Evolutionary conservation across 2,888 invertebrate genomes (phyloP), one percentile per base, ranked within the genome.

Genomic region (Aromia moschata): DNA sequence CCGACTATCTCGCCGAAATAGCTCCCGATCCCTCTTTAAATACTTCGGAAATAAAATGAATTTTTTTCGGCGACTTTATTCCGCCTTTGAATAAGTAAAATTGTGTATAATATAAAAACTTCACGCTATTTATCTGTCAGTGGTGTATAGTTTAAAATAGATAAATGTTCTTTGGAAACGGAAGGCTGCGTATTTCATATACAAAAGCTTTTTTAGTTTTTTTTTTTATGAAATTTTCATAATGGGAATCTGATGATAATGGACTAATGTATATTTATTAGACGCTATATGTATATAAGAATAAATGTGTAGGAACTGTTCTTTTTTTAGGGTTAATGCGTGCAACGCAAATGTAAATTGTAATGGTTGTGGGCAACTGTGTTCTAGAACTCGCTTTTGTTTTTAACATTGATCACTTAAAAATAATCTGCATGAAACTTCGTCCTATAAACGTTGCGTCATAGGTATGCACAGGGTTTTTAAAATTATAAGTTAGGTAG

Each of bases 71-170:
- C 25, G 25, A 25, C 9, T 9, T n/a, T n/a, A n/a, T 25, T 9
- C n/a, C 33, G 33, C 43, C 10, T 43, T 11, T 43, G 43, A 43
- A 43, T 11, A 11, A 11, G 12, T 43, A 20, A 17, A 43, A 43
- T 43, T 15, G 15, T 38, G 11, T 7, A 33, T 38, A 43, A 11
- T 11, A 43, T 43, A 43, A 18, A 43, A 14, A 15, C 2, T 20
- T 43, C 43, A 9, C 20, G 25, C 16, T 20, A 43, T 43, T 43
- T 43, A 11, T 43, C 20, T 43, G 18, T 43, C 20, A 43, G 43
- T 20, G 12, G 11, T 11, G 17, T 18, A 30, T 31, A 31, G 1
- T 45, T 31, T 45, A 15, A 15, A 12, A 38, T 38, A 14, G 15
- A 11, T 15, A 15, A 3, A 38, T 38, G 10, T 2, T 3, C 14